Conservation (phyloP, 2,888 invertebrate genomes). For the Drosophila neonasuta region DNA sequence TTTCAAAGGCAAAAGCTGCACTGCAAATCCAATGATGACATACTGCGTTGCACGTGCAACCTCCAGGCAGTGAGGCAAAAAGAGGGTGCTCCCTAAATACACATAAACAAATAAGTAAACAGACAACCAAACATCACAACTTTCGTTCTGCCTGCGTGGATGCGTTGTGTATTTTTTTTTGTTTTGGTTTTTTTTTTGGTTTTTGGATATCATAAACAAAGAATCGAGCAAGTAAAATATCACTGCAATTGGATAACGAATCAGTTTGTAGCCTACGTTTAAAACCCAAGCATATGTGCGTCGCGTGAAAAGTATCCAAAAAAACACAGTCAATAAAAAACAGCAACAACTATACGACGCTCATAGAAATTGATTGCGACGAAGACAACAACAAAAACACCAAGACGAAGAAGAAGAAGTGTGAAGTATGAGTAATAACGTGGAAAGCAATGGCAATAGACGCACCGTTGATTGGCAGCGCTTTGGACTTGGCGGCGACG, state of each 20-base stretch:
- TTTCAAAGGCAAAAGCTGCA: conserved; percentile 21
- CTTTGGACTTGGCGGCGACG: conserved; percentile 79
- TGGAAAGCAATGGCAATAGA: conserved; percentile 64
- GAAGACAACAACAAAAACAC: conserved; percentile 14
- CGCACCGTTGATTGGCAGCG: conserved; percentile 81
- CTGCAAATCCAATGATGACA: conserved; percentile 33
- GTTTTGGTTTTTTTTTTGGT: neutral
- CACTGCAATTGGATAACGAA: conserved; percentile 43
- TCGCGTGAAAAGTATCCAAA: neutral
- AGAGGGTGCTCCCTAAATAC: conserved; percentile 3
- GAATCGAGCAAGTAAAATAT: conserved; percentile 14
- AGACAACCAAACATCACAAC: neutral
- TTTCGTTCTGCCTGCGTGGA: conserved; percentile 54
- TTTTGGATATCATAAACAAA: conserved; percentile 40
- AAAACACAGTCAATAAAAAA: conserved; percentile 17
- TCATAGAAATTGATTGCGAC: too few relatives aligned
- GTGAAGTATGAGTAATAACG: conserved; percentile 65
- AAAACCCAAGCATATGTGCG: conserved; percentile 2
- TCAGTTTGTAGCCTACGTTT: conserved; percentile 31
- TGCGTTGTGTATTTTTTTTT: conserved; percentile 6
- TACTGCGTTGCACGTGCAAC: conserved; percentile 9
- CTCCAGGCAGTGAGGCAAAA: conserved; percentile 37
- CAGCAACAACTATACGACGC: conserved; percentile 2
- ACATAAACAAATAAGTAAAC: neutral
- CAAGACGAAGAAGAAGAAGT: conserved; percentile 11